These are phyloP conservation scores for Ellobius talpinus DNA, from an alignment of 2,113 vertebrate species.

Conservation along the genomic window DNA sequence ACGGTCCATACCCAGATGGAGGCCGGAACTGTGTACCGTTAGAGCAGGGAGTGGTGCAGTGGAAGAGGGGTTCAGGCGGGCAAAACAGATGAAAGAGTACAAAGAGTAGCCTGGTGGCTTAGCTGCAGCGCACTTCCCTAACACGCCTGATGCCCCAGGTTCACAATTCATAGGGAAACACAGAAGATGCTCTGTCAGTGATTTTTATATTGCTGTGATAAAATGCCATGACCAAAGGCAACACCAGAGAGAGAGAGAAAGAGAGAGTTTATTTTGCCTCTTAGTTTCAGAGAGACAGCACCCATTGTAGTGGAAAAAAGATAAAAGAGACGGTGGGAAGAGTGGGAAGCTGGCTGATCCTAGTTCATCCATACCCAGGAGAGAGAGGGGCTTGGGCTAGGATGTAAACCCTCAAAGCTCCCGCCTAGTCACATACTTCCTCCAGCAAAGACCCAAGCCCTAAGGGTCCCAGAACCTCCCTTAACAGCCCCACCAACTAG, in stretches of 20 bases:
- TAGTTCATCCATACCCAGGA: not conserved
- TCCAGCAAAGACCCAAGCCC: not conserved
- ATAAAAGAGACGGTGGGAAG: not conserved
- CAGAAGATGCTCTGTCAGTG: not conserved
- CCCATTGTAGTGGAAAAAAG: not conserved
- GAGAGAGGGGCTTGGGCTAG: not conserved
- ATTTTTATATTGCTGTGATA: not conserved
- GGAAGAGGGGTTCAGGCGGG: fast-evolving
- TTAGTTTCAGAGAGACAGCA: not conserved
- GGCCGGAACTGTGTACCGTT: not conserved
- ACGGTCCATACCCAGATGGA: not conserved
- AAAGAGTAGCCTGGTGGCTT: not conserved
- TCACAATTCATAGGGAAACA: not conserved
- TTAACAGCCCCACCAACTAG: not conserved
- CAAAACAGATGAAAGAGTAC: no score
- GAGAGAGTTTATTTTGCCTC: not conserved
- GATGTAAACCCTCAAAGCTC: not conserved
- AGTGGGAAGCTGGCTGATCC: not conserved
- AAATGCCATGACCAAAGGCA: not conserved
- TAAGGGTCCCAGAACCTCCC: not conserved
- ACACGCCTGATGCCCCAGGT: not conserved
- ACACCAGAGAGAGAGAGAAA: not conserved
- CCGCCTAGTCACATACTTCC: not conserved
- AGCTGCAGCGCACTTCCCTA: no score
- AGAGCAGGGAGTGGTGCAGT: not conserved